These are phyloP conservation scores for Myotis yumanensis DNA, from an alignment of 2,113 vertebrate species.

Conservation along the genomic window DNA sequence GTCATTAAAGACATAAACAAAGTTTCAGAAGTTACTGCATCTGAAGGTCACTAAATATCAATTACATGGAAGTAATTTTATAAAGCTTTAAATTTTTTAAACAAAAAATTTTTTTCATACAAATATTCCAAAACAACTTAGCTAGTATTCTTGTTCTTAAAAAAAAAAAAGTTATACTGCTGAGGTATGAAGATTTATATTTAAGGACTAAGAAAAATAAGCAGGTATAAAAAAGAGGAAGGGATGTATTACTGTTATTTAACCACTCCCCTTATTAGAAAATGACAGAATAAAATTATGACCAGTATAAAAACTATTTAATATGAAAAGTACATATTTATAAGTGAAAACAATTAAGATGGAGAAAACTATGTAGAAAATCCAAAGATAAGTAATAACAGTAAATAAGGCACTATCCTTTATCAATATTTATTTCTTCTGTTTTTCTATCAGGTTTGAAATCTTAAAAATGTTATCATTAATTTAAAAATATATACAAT, in stretches of 20 bases:
- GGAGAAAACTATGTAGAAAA: not conserved
- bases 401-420: not conserved
- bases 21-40: not conserved
- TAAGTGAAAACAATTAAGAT: slow-evolving; percentile 4
- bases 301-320: slow-evolving; percentile 5
- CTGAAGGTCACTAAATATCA: not conserved
- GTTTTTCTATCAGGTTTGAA: slow-evolving; percentile 25
- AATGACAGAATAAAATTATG: slow-evolving; percentile 32
- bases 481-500: not conserved
- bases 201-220: slow-evolving; percentile 28
- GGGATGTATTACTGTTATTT: not conserved
- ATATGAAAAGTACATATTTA: not conserved
- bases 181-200: not conserved
- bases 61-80: slow-evolving; percentile 8
- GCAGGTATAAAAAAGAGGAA: not conserved
- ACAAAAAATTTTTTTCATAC: slow-evolving; percentile 14
- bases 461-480: slow-evolving; percentile 14
- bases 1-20: slow-evolving; percentile 20
- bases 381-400: not conserved
- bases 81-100: slow-evolving; percentile 8
- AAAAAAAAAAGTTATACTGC: slow-evolving; percentile 26
- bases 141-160: not conserved
- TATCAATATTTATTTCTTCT: slow-evolving; percentile 12
- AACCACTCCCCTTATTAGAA: slow-evolving; percentile 28
- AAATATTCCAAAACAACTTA: slow-evolving; percentile 26